phyloP scores from a whole-genome alignment of 2,113 vertebrate species.

The Indicator indicator region DNA sequence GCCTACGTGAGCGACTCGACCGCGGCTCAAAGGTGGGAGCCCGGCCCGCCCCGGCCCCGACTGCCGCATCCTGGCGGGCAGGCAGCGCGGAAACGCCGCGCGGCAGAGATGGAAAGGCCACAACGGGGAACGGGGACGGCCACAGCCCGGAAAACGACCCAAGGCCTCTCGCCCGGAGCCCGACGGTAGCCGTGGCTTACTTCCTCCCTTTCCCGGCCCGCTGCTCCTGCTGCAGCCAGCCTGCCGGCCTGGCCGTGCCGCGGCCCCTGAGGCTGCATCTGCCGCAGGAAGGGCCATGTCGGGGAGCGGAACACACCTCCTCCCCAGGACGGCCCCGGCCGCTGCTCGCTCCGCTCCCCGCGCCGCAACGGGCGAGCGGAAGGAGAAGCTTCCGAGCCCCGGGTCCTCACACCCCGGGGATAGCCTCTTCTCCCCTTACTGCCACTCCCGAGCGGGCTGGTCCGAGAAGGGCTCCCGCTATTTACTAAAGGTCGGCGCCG shows the following conservation, averaged over 20 bases:
- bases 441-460: neutral
- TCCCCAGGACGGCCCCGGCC: neutral
- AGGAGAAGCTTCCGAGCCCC: neutral
- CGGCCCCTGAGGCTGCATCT: neutral
- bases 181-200: neutral
- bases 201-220: neutral
- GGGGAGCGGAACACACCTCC: neutral
- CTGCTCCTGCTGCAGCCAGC: neutral
- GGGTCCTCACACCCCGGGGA: too few relatives aligned
- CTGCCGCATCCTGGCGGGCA: neutral
- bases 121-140: neutral
- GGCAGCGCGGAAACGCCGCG: neutral
- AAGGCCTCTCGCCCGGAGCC: neutral
- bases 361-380: neutral
- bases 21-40: neutral
- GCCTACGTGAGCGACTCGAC: neutral
- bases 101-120: neutral
- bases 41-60: neutral
- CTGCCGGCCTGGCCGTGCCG: neutral
- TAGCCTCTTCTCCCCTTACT: too few relatives aligned
- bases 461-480: too few relatives aligned
- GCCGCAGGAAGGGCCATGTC: neutral
- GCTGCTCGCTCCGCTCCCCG: neutral
- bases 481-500: neutral
- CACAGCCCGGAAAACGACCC: neutral